phyloP scores from a whole-genome alignment of 2,888 invertebrate genomes.

The Clanis bilineata region DNA sequence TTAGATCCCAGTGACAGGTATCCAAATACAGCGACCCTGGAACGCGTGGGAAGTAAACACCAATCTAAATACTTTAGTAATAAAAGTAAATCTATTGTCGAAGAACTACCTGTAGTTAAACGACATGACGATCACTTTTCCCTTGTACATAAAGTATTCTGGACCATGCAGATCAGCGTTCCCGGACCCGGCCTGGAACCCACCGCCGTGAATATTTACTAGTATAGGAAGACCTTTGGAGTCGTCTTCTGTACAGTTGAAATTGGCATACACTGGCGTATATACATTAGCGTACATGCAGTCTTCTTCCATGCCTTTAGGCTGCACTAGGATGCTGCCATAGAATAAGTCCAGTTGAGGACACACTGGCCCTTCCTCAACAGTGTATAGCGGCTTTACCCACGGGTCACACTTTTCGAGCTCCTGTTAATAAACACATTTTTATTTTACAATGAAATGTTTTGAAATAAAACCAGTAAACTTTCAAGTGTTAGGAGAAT shows the following conservation, averaged over 20 bases:
- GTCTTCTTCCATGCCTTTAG: background rate
- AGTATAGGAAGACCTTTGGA: slow-evolving; percentile 22
- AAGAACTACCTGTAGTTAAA: slow-evolving; percentile 58
- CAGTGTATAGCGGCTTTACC: background rate
- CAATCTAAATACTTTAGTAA: background rate
- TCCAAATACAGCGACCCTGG: slow-evolving; percentile 58
- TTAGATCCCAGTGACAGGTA: slow-evolving; percentile 54
- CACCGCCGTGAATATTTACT: slow-evolving; percentile 28
- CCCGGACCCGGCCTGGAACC: slow-evolving; percentile 24
- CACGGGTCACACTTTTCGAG: background rate
- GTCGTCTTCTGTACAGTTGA: background rate
- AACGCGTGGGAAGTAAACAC: slow-evolving; percentile 20
- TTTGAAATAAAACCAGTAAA: too few relatives aligned
- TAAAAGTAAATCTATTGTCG: too few relatives aligned
- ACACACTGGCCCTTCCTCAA: slow-evolving; percentile 12
- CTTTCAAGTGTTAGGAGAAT: background rate
- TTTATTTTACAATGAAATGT: background rate
- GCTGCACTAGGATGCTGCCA: slow-evolving; percentile 1
- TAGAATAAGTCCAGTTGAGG: slow-evolving; percentile 4
- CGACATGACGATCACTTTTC: slow-evolving; percentile 52
- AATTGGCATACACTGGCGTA: background rate
- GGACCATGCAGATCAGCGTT: slow-evolving; percentile 35
- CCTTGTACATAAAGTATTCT: slow-evolving; percentile 27
- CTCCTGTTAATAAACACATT: background rate
- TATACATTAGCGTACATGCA: slow-evolving; percentile 3